These are phyloP conservation scores for Centrocercus urophasianus DNA, from an alignment of 2,113 vertebrate species.

Conservation along the genomic window DNA sequence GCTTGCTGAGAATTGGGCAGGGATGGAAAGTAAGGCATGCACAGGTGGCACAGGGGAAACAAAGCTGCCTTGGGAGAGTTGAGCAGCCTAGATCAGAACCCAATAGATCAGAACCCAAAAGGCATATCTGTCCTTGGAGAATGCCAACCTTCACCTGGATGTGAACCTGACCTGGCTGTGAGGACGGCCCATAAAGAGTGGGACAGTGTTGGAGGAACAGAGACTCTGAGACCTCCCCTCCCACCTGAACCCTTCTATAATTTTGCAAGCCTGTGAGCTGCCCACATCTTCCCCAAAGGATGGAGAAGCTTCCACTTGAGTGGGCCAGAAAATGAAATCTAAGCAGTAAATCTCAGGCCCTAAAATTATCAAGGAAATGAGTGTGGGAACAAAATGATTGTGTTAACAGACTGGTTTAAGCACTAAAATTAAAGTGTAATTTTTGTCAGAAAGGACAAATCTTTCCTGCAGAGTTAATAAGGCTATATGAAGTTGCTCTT, in stretches of 20 bases:
- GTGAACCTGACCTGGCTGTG: background rate
- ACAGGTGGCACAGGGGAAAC: background rate
- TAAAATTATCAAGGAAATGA: background rate
- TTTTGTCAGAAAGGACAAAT: slow-evolving; percentile 18
- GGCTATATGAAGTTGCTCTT: background rate
- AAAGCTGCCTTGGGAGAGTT: background rate
- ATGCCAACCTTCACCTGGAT: background rate
- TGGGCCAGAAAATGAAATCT: background rate
- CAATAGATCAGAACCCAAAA: background rate
- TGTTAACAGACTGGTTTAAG: background rate
- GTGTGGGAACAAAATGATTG: background rate
- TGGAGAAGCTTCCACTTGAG: background rate
- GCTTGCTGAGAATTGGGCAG: background rate
- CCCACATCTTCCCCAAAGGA: background rate
- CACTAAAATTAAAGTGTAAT: background rate
- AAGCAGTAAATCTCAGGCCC: background rate
- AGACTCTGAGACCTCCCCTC: background rate
- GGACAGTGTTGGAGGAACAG: background rate
- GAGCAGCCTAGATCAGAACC: background rate
- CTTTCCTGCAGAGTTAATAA: slow-evolving; percentile 33
- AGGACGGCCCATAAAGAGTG: background rate
- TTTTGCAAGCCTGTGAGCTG: background rate
- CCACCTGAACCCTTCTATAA: background rate
- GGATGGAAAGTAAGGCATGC: background rate
- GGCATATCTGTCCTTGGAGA: background rate